Base-by-base conservation (phyloP, 2,888 invertebrate species). In the Hirudinaria manillensis region DNA sequence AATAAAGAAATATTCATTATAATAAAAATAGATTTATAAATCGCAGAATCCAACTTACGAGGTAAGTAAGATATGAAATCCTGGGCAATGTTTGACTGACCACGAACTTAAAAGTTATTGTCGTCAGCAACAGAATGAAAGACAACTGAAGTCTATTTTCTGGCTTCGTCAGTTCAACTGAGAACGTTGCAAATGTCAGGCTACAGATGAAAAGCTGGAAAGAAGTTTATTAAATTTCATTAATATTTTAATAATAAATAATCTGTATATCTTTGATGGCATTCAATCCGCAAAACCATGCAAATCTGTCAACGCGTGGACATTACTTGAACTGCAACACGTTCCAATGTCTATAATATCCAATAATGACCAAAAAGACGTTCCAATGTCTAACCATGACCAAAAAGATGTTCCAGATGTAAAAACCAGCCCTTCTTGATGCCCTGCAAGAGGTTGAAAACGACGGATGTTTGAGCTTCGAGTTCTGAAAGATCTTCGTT, bases 71-170 rank as follows among this genome's bases (percentile, higher is more conserved):
- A 75, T 81, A 81, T 36, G 81, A 81, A 65, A 81, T 80, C 71
- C 79, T 73, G 3, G 81, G 81, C 34, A 81, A 75, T 27, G 79
- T 80, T 77, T 81, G 80, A 71, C 79, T 80, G 76, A 81, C 80
- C 76, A 81, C 81, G 77, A 81, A 81, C 75, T 81, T 81, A 77
- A 81, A 81, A 34, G 81, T 81, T 76, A 81, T 80, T 38, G 80
- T 79, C 45, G 81, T 81, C 51, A 81, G 77, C 24, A 81, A 77
- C 13, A 81, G 77, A 53, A 80, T 80, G 78, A 81, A 81, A 70
- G 81, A 80, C 19, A 81, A 77, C 76, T 81, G 81, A 45, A 81
- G 80, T 24, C 81, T 76, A 76, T 80, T 81, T 74, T 81, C 80
- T 21, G 80, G 80, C 53, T 78, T 76, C 67, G 74, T 76, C n/a